These are phyloP conservation scores for Chamaetylas fuelleborni DNA, from an alignment of 2,113 vertebrate species.

Conservation along the genomic window DNA sequence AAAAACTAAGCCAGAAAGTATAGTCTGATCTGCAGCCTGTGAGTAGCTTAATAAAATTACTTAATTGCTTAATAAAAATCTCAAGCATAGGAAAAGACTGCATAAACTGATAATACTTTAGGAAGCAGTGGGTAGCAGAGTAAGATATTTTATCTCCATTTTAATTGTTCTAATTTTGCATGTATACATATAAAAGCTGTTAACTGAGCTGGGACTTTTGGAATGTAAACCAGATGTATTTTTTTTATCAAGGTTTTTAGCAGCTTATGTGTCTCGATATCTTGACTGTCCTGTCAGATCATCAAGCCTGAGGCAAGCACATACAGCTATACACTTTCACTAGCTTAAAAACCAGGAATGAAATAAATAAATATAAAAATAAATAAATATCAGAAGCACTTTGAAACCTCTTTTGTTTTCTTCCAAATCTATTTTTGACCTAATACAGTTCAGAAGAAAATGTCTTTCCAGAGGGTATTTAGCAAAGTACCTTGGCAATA, in stretches of 20 bases:
- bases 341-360: not conserved
- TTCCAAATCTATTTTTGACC: slow-evolving; percentile 12
- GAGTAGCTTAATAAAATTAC: not conserved
- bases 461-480: slow-evolving; percentile 38
- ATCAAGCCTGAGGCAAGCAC: not conserved
- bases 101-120: not conserved
- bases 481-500: slow-evolving; percentile 10
- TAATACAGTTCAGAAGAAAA: not conserved
- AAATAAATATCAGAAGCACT: not conserved
- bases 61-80: not conserved
- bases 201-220: not conserved
- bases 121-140: not conserved
- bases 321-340: not conserved
- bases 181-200: not conserved
- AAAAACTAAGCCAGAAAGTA: not conserved
- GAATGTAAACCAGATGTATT: not conserved
- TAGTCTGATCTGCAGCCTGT: not conserved
- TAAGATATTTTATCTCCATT: not conserved
- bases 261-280: not conserved
- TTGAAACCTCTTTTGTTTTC: not conserved
- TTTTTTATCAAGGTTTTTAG: not conserved
- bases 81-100: not conserved
- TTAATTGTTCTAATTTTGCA: not conserved
- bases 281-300: not conserved
- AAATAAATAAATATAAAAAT: not conserved